Evolutionary conservation across 2,888 invertebrate genomes (phyloP), one percentile per base, ranked within the genome.

Genomic region (Ganaspis brasiliensis): DNA sequence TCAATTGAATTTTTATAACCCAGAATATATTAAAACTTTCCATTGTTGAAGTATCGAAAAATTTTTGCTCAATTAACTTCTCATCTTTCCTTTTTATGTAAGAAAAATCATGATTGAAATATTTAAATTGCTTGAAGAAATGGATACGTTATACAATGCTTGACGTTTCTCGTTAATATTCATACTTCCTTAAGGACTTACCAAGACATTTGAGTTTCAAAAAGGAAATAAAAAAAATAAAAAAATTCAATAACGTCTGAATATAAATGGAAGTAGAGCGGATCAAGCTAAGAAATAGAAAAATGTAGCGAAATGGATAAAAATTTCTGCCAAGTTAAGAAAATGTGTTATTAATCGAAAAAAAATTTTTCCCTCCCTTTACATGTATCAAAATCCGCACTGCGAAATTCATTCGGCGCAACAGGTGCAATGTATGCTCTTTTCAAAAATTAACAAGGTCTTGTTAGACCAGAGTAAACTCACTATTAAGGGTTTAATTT

Each of bases 361-460:
- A 59, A 59, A 16, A 16, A 35, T 61, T 0, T 61, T 19, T 16
- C 37, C 2, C 21, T 57, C 8, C 26, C 57, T 57, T 24, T 6
- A 24, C 26, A 57, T 57, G 19, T 61, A 31, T 61, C 37, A 61
- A 61, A 61, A 21, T 14, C 21, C 6, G 61, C 19, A 61, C 10
- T 24, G 37, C 14, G 37, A 37, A 61, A 37, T 61, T 37, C 14
- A 61, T 19, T 14, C 5, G 6, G 16, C 10, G 61, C 61, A 37
- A 61, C 37, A 61, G 14, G 61, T 61, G 61, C 14, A 37, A 12
- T 21, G 37, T 37, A 37, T 37, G 19, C 61, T 37, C 52, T 61
- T 61, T 35, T 61, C 21, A 61, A 37, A 21, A 61, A 37, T 37
- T 37, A 61, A 21, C 19, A 61, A 61, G 37, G 37, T 37, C 37